These are phyloP conservation scores for Digitonthophagus gazella DNA, from an alignment of 2,888 invertebrate species.

Conservation along the genomic window DNA sequence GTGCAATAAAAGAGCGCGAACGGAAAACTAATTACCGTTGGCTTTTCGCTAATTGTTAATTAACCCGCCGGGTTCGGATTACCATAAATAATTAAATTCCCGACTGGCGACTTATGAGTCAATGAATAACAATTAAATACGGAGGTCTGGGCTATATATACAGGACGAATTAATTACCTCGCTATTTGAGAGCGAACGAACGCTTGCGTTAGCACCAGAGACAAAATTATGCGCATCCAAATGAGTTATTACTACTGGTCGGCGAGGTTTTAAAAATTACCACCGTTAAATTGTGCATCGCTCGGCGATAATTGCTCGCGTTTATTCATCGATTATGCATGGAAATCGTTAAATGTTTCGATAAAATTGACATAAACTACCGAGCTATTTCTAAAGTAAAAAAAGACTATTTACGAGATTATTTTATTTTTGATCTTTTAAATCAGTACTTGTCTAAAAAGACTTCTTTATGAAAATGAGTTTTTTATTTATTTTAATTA, in stretches of 20 bases:
- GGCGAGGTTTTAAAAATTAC: background rate
- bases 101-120: constrained; percentile 7
- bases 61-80: background rate
- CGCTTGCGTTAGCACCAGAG: background rate
- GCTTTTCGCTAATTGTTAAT: background rate
- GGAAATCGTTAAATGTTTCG: too few relatives aligned
- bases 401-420: too few relatives aligned
- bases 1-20: background rate
- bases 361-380: too few relatives aligned
- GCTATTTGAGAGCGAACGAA: background rate
- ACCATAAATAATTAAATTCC: constrained; percentile 12
- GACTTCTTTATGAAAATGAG: too few relatives aligned
- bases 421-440: too few relatives aligned
- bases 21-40: background rate
- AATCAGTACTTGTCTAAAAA: too few relatives aligned
- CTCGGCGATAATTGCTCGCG: background rate
- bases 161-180: background rate
- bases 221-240: background rate
- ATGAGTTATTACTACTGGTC: background rate
- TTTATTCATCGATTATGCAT: background rate
- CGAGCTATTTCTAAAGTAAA: too few relatives aligned
- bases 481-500: too few relatives aligned
- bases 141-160: background rate
- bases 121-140: constrained; percentile 5
- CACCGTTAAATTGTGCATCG: background rate